Percentiles rank a stretch among this genome's conserved stretches.
These are phyloP conservation scores for Brachionus plicatilis DNA, from an alignment of 1,140 invertebrate species.

Conservation along the genomic window DNA sequence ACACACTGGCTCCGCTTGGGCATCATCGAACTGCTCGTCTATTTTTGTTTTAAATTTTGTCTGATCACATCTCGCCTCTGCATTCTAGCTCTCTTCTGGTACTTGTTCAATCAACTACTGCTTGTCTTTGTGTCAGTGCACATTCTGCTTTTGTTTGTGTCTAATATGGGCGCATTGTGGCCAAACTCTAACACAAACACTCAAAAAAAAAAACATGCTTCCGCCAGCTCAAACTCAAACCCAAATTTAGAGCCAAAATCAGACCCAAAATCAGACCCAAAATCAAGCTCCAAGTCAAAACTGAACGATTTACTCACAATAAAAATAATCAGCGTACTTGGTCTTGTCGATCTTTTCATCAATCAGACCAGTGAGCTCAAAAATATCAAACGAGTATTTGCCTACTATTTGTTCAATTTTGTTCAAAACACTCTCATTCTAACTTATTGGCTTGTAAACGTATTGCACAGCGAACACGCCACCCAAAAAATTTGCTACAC, in stretches of 20 bases:
- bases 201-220: too few species aligned
- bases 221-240: too few species aligned
- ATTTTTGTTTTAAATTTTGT: conserved; percentile 38
- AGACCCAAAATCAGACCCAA: too few species aligned
- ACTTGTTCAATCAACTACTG: conserved; percentile 21
- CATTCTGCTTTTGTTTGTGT: not conserved
- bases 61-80: conserved; percentile 17
- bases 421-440: not conserved
- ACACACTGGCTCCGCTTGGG: not conserved
- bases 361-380: conserved; percentile 5
- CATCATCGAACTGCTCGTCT: not conserved
- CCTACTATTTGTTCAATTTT: conserved; percentile 6
- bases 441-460: not conserved
- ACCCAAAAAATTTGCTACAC: conserved; percentile 1
- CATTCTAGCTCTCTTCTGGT: not conserved
- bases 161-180: not conserved
- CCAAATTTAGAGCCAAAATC: too few species aligned
- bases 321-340: not conserved
- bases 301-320: not conserved
- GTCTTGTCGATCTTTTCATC: conserved; percentile 18
- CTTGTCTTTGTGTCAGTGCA: not conserved
- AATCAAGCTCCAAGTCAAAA: not conserved
- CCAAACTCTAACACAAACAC: too few species aligned
- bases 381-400: not conserved
- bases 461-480: not conserved